phyloP scores from a whole-genome alignment of 1,140 invertebrate species.

The Drosophila chauvacae region DNA sequence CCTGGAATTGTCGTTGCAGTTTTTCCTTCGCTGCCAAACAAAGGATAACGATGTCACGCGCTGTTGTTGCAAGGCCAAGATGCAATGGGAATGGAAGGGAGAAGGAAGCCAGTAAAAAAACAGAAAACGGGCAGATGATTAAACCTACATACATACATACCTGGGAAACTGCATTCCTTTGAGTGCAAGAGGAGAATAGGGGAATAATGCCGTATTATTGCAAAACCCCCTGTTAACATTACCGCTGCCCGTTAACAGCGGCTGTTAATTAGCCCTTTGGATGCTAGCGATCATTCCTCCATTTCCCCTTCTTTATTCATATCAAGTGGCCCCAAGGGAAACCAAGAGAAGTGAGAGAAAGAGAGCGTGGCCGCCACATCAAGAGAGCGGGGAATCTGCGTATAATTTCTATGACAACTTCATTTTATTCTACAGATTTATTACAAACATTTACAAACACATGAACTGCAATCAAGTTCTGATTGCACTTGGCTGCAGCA shows the following conservation, averaged over 20 bases:
- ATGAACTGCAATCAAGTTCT: conserved; percentile 1
- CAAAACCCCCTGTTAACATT: neutral
- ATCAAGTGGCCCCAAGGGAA: neutral
- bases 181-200: conserved; percentile 7
- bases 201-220: neutral
- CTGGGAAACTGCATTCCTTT: conserved; percentile 37
- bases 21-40: conserved; percentile 34
- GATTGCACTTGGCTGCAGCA: conserved; percentile 14
- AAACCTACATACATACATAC: conserved; percentile 15
- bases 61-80: conserved; percentile 61
- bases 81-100: conserved; percentile 15
- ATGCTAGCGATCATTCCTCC: conserved; percentile 8
- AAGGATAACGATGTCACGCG: conserved; percentile 79
- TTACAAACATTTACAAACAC: neutral
- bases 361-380: neutral
- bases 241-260: conserved; percentile 8
- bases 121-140: conserved; percentile 13
- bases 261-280: conserved; percentile 12
- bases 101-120: conserved; percentile 8
- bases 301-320: conserved; percentile 1
- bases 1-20: conserved; percentile 47
- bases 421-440: conserved; percentile 4
- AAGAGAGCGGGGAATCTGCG: neutral
- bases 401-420: conserved; percentile 13
- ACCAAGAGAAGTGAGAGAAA: neutral